A percentile compares a stretch with the other conserved stretches of the same genome.
Conservation (phyloP, 2,113 vertebrate species). For the Axis porcinus region DNA sequence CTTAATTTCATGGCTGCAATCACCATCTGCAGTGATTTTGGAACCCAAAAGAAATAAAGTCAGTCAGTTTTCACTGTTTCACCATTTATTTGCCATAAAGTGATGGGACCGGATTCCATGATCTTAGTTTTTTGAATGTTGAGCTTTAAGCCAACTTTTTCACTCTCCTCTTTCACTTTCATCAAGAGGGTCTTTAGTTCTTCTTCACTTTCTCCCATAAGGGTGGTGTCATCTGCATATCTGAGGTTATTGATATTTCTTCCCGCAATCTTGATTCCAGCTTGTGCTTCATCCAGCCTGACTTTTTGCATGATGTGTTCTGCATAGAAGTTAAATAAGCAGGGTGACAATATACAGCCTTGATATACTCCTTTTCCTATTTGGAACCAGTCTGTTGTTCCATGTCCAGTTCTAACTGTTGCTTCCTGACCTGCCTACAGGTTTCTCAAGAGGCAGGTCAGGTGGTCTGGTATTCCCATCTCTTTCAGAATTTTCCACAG, state of each 20-base stretch:
- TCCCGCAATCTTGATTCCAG: not conserved
- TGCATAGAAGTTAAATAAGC: not conserved
- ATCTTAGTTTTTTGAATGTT: not conserved
- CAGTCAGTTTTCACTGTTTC: not conserved
- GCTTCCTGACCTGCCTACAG: not conserved
- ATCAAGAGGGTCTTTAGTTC: not conserved
- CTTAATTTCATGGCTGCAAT: not conserved
- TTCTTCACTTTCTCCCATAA: not conserved
- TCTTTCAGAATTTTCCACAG: not conserved
- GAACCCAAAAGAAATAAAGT: not conserved
- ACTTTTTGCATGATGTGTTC: not conserved
- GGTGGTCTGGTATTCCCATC: not conserved
- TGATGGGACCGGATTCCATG: accelerated
- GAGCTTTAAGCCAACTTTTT: not conserved
- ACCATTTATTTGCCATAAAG: not conserved
- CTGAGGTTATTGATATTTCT: not conserved
- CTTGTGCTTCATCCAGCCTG: not conserved
- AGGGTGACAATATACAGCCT: not conserved
- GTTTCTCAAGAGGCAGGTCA: not conserved
- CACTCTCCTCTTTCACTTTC: not conserved
- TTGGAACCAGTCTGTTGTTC: not conserved
- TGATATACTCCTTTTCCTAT: not conserved
- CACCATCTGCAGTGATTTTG: not conserved
- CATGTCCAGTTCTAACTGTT: not conserved
- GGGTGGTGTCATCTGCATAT: not conserved